These are phyloP conservation scores for Nymphalis io DNA, from an alignment of 1,140 invertebrate species.

Conservation along the genomic window DNA sequence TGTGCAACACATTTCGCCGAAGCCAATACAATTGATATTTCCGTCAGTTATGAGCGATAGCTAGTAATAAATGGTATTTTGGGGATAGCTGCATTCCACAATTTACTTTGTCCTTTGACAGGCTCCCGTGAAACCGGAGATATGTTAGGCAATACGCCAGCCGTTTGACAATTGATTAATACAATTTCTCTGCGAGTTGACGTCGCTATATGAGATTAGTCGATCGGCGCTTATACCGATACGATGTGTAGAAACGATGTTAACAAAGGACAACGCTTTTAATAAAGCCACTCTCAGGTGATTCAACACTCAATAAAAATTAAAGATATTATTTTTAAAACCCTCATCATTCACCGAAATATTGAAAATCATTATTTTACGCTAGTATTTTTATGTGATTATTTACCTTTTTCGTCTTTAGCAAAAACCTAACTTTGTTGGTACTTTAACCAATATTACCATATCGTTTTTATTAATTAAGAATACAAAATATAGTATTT, in stretches of 20 bases:
- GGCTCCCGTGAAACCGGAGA: constrained; percentile 48
- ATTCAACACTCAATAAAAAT: no score
- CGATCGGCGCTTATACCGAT: constrained; percentile 22
- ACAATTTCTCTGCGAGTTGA: constrained; percentile 62
- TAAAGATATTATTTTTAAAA: no score
- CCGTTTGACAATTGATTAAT: constrained; percentile 76
- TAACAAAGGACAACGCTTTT: constrained; percentile 6
- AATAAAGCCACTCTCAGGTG: not conserved
- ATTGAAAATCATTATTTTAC: no score
- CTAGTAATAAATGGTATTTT: constrained; percentile 40
- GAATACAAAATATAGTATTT: no score
- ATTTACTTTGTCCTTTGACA: constrained; percentile 57
- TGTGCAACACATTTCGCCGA: constrained; percentile 12
- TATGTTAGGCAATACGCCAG: constrained; percentile 52
- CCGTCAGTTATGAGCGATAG: constrained; percentile 36
- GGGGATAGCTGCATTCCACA: constrained; percentile 41
- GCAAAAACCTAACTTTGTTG: no score
- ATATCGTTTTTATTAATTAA: no score
- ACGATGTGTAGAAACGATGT: not conserved
- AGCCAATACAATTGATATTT: constrained; percentile 35
- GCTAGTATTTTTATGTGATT: no score
- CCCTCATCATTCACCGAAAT: no score
- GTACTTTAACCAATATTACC: no score
- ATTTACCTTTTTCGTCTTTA: no score
- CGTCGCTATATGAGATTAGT: constrained; percentile 49